Evolutionary conservation across 2,797 vertebrate genomes (phyloP).

Genomic region (Manis javanica): DNA sequence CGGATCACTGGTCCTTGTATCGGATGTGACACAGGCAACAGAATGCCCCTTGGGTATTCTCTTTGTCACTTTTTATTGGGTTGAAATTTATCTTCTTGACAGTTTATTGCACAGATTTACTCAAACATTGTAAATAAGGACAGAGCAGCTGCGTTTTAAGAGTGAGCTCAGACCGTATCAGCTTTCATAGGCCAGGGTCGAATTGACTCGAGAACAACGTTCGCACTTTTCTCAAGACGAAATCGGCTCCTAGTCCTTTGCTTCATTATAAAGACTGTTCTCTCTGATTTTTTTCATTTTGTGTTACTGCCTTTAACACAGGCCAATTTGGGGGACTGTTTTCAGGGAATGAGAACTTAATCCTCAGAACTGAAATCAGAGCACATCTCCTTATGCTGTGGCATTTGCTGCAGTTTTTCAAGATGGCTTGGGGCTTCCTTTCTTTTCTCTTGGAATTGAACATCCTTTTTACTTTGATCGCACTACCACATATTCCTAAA

Average conservation of each 20-base stretch:
- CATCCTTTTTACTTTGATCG: neutral
- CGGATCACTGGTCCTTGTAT: neutral
- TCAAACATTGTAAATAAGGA: neutral
- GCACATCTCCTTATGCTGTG: neutral
- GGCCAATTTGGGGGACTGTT: conserved; percentile 1
- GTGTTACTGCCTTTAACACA: conserved; percentile 26
- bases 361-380: conserved; percentile 15
- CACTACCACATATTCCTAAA: neutral
- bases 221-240: neutral
- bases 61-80: neutral
- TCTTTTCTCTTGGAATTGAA: neutral
- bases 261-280: conserved; percentile 46
- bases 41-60: neutral
- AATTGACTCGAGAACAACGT: neutral
- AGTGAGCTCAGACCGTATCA: neutral
- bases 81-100: neutral
- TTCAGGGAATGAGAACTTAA: neutral
- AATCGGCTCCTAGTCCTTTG: conserved; percentile 9
- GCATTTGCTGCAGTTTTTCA: neutral
- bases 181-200: neutral
- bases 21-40: neutral
- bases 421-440: neutral
- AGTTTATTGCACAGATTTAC: neutral
- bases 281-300: conserved; percentile 43
- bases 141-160: neutral